phyloP scores from a whole-genome alignment of 2,888 invertebrate genomes.

The Notodonta ziczac region DNA sequence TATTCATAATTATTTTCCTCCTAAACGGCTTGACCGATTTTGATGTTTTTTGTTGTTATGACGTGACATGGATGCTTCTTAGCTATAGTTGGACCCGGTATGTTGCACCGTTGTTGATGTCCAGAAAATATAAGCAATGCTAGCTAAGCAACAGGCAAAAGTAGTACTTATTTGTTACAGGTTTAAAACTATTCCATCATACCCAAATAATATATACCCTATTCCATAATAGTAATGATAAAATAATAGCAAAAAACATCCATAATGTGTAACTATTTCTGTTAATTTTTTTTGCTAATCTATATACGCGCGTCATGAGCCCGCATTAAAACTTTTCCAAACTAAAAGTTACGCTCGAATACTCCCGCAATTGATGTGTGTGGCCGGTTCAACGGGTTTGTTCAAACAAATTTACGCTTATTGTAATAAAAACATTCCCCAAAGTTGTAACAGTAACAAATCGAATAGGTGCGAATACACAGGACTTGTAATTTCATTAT shows the following conservation, averaged over 20 bases:
- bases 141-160: too few relatives aligned
- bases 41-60: too few relatives aligned
- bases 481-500: not conserved
- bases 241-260: not conserved
- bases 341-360: slow-evolving; percentile 32
- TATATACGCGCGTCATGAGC: slow-evolving; percentile 11
- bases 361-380: slow-evolving; percentile 32
- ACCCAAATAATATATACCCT: too few relatives aligned
- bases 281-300: slow-evolving; percentile 6
- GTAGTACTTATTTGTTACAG: too few relatives aligned
- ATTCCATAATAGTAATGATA: not conserved
- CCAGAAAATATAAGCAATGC: too few relatives aligned
- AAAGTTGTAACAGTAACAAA: slow-evolving; percentile 29
- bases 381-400: slow-evolving; percentile 19
- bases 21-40: too few relatives aligned
- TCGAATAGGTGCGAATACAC: slow-evolving; percentile 17
- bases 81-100: too few relatives aligned
- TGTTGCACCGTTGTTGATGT: too few relatives aligned
- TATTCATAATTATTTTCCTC: too few relatives aligned
- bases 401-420: slow-evolving; percentile 20
- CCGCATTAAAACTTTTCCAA: slow-evolving; percentile 44
- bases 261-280: not conserved
- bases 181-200: not conserved
- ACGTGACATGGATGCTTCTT: too few relatives aligned
- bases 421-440: slow-evolving; percentile 22